Evolutionary conservation across 2,797 vertebrate genomes (phyloP), one percentile per base, ranked within the genome.

Genomic region (Tokudaia muenninki): DNA sequence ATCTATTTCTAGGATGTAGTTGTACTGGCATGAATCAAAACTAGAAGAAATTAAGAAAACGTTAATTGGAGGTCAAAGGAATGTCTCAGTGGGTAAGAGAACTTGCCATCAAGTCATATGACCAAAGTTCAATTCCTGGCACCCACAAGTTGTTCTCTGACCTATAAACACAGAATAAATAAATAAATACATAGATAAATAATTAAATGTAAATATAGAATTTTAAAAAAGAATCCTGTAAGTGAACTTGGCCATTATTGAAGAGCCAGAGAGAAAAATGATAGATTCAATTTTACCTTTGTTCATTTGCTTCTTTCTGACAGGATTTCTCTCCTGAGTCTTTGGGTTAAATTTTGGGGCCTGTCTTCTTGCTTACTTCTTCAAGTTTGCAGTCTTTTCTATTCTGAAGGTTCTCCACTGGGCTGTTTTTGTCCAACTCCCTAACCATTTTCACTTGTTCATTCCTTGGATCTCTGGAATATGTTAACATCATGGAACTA

Each of bases 21-120:
- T 93, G 21, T 91, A 91, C 44, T 81, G 19, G 29, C 41, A 41
- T 91, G 37, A 52, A 75, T 91, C 44, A 72, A 21, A 96, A 26
- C 44, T 55, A 77, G 31, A 96, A 83, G 26, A 91, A 89, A 88
- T 84, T 75, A 75, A 84, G 50, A 84, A 77, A 80, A 16, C 7
- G 24, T 6, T 91, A n/a, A 3, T 44, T 82, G 22, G 10, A 16
- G 17, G 52, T 1, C 70, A 59, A 37, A 17, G 26, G 6, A 24
- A 57, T 57, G 24, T 88, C 19, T 57, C n/a, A 88, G 17, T 41
- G 50, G 24, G 10, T 31, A 88, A 88, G n/a, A 75, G 5, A 19
- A 55, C n/a, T 41, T 88, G 52, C 26, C 37, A 75, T 31, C n/a
- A 55, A 72, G 67, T 2, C 24, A 8, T 37, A 72, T 55, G 34